Conservation (phyloP, 1,140 invertebrate genomes). For the Sesamia nonagrioides region DNA sequence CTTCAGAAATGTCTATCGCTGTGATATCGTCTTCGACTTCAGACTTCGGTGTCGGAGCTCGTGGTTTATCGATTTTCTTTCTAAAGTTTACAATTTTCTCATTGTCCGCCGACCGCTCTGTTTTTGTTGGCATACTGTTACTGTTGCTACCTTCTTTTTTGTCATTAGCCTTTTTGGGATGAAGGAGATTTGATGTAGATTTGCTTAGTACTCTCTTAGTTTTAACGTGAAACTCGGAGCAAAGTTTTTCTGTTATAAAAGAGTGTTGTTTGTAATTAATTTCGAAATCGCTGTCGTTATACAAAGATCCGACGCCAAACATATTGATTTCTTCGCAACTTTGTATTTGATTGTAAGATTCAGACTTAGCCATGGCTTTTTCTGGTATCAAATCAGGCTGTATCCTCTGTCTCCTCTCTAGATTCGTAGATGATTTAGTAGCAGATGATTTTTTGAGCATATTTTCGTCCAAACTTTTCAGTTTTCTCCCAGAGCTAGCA, state of each 20-base stretch:
- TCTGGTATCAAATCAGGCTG: constrained; percentile 86
- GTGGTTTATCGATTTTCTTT: constrained; percentile 82
- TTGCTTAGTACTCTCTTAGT: constrained; percentile 89
- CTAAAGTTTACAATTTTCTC: constrained; percentile 82
- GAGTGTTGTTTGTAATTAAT: constrained; percentile 87
- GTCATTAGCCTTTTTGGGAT: constrained; percentile 83
- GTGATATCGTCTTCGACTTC: constrained; percentile 77
- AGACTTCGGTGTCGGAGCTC: constrained; percentile 81
- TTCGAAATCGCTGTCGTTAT: constrained; percentile 84
- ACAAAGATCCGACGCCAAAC: constrained; percentile 83
- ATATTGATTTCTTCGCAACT: constrained; percentile 87
- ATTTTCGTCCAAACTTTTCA: constrained; percentile 84
- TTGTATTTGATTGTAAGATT: constrained; percentile 87
- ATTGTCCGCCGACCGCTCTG: constrained; percentile 71
- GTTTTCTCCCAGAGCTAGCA: constrained; percentile 83
- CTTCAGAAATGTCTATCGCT: constrained; percentile 78
- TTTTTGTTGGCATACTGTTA: constrained; percentile 85
- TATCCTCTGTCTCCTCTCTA: constrained; percentile 85
- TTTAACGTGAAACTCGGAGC: constrained; percentile 89
- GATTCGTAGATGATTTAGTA: constrained; percentile 81
- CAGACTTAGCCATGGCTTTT: constrained; percentile 84
- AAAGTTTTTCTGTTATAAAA: constrained; percentile 89
- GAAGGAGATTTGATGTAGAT: constrained; percentile 88
- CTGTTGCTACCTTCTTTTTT: constrained; percentile 82
- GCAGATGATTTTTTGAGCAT: constrained; percentile 84